Evolutionary conservation across 2,888 invertebrate species (phyloP), one percentile per base, ranked within the genome.

Genomic region (Cloeon dipterum): DNA sequence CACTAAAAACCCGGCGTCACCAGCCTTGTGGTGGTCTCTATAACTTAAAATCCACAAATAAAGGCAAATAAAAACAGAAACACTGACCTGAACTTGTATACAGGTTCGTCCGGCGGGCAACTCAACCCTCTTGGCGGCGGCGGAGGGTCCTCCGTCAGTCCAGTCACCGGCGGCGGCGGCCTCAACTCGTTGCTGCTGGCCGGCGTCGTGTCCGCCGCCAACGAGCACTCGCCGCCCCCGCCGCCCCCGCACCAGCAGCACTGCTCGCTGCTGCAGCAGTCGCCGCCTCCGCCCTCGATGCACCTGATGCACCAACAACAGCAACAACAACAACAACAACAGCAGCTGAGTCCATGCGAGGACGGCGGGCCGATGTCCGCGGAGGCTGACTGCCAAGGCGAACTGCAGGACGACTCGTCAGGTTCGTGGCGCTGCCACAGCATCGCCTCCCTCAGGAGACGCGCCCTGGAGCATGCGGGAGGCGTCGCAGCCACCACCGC

Each of bases 371-470:
- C 29, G 14, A 14, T 29, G 8, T 29, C 16, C n/a, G n/a, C n/a
- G 5, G 5, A 5, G 7, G 5, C 8, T 5, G 29, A 7, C 7
- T 5, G 7, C 16, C 7, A 16, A 7, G 29, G 7, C 7, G 29
- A 29, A n/a, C 8, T 29, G 5, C 29, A 29, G 16, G 29, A 29
- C 5, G 29, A 29, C 16, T 29, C 29, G 16, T 7, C 29, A 11
- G 29, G 29, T 8, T 29, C 29, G 5, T 37, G 37, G 37, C 29
- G 37, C 10, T 32, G 37, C 19, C 29, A 37, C 20, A 37, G 37
- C 20, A 37, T 37, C n/a, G 37, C 37, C 8, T 32, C 37, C n/a
- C 33, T 37, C 11, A 32, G 37, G 14, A 35, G 37, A 13, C 23
- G 26, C 17, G 37, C 37, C 13, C 18, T 32, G 13, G 37, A 37